Base-by-base conservation (phyloP, 1,140 invertebrate genomes). In the Drosophila micromelanica region DNA sequence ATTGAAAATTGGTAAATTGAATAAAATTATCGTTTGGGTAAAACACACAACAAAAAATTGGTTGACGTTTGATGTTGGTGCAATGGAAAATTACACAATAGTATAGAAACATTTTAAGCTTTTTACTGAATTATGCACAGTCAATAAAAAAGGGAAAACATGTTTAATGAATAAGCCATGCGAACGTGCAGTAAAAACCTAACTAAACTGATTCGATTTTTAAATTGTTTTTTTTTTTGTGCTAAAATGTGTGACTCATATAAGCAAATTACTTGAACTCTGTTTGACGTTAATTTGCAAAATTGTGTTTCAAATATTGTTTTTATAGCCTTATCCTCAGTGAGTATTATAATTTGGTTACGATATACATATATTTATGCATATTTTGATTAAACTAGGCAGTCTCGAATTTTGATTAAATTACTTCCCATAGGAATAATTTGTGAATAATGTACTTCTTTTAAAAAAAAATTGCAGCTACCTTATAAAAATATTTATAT, bases 71-170 rank as follows among this genome's bases (percentile, higher is more conserved):
- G 30, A 38, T 54, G 20, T 56, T 35, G 8, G 54, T 40, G 35
- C n/a, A 56, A 40, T 56, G 52, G 35, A 56, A 56, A 56, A 37
- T 32, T 32, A 54, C 51, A 54, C 13, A 54, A n/a, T n/a, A 12
- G n/a, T 27, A 48, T 48, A 6, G 30, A 5, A 35, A 35, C 27
- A 52, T 52, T 52, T 52, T 35, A 52, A 13, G 13, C 8, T 46
- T 46, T 12, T 45, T 45, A 11, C 49, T 52, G 13, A 52, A 35
- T n/a, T 40, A 35, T 35, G 32, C 32, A 8, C 32, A 9, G 13
- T 35, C 49, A 52, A 35, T 35, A 9, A 35, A 35, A 46, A 23
- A 1, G 3, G 20, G 3, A 23, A 46, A 46, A 38, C 37, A 23
- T 40, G 38, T 40, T 40, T n/a, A 7, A 48, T 23, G 8, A 8